Percentiles rank a stretch among this genome's conserved stretches.
These are phyloP conservation scores for Sebastes taczanowskii DNA, from an alignment of 2,797 vertebrate genomes.

Conservation along the genomic window DNA sequence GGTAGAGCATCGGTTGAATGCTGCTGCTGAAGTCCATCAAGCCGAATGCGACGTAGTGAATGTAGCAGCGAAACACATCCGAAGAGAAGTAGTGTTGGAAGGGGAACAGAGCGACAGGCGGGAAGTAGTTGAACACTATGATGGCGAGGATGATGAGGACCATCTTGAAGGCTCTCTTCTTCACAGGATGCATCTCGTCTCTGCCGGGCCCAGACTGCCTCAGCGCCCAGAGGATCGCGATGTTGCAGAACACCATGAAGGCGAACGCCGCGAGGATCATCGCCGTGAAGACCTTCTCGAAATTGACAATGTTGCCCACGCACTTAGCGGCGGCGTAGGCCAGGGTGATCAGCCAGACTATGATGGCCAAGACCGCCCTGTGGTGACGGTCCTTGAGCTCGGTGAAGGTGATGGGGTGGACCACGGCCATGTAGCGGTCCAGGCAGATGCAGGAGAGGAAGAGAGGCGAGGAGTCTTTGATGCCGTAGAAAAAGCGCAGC, in stretches of 20 bases:
- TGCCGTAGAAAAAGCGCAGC: conserved; percentile 81
- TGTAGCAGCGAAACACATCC: conserved; percentile 76
- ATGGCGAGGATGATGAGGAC: conserved; percentile 84
- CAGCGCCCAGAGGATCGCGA: conserved; percentile 77
- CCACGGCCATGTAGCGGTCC: conserved; percentile 84
- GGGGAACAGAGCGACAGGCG: conserved; percentile 81
- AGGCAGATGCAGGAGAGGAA: conserved; percentile 84
- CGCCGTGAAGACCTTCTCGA: conserved; percentile 74
- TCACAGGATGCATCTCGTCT: conserved; percentile 83
- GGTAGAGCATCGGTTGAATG: conserved; percentile 84
- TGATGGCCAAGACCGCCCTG: conserved; percentile 51
- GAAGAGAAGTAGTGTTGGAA: conserved; percentile 77
- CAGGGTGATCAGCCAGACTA: conserved; percentile 76
- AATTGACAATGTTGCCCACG: conserved; percentile 62
- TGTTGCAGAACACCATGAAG: conserved; percentile 85
- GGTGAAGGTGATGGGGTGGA: conserved; percentile 82
- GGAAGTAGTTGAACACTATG: conserved; percentile 84
- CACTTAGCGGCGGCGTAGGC: conserved; percentile 74
- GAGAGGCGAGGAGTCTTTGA: conserved; percentile 81
- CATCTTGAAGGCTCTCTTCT: conserved; percentile 84
- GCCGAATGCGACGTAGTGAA: conserved; percentile 79
- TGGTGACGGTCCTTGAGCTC: conserved; percentile 77
- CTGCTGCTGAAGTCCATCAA: conserved; percentile 86
- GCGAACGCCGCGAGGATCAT: conserved; percentile 77
- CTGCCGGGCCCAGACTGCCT: conserved; percentile 63